Conservation (phyloP, 2,113 vertebrate genomes). For the Tupaia tana region DNA sequence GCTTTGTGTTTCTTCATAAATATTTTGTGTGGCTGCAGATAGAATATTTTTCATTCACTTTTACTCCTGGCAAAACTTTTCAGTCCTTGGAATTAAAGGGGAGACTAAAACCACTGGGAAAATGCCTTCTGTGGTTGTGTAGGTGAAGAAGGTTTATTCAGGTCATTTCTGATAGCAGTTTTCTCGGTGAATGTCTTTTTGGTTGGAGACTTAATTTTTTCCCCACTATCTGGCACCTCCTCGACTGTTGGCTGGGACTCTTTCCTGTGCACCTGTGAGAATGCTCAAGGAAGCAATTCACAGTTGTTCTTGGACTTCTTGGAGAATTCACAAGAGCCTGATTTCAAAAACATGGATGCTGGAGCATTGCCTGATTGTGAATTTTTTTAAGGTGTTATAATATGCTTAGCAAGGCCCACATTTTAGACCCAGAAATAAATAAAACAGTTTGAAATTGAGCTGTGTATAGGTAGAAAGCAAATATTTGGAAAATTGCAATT, state of each 20-base stretch:
- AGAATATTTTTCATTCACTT: constrained; percentile 16
- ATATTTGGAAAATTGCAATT: constrained; percentile 8
- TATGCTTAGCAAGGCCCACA: neutral
- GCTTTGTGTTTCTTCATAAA: constrained; percentile 24
- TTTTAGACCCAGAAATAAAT: constrained; percentile 47
- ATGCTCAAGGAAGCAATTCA: constrained; percentile 53
- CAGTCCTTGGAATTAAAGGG: constrained; percentile 21
- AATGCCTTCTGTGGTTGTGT: neutral
- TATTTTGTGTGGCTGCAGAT: constrained; percentile 29
- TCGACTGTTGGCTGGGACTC: neutral
- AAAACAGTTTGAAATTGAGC: constrained; percentile 29
- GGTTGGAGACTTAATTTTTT: constrained; percentile 41
- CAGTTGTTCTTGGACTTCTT: constrained; percentile 71
- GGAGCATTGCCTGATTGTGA: constrained; percentile 68
- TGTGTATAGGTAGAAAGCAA: constrained; percentile 40
- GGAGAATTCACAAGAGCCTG: constrained; percentile 57
- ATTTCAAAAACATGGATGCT: constrained; percentile 64
- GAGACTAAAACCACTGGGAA: neutral
- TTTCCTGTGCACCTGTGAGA: constrained; percentile 72
- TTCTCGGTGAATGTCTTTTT: neutral
- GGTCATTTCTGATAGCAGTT: neutral
- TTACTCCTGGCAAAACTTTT: neutral
- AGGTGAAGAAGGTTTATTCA: neutral
- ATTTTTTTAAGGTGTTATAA: constrained; percentile 65
- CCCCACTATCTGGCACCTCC: neutral